Evolutionary conservation across 1,140 invertebrate genomes (phyloP).

Genomic region (Manduca sexta): DNA sequence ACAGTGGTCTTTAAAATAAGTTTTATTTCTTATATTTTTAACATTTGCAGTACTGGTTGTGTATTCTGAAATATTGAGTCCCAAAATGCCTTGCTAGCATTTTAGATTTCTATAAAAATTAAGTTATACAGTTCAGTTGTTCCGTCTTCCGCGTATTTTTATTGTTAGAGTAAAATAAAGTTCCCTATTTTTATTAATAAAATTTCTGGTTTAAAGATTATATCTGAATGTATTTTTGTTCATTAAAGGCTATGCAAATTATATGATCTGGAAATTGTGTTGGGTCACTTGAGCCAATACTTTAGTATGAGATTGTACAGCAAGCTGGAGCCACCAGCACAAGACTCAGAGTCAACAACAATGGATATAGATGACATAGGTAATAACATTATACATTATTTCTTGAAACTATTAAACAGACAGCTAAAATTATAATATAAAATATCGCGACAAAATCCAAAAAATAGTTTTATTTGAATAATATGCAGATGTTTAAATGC

Average conservation of each 20-base stretch:
- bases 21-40: too few species aligned
- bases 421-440: neutral
- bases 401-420: neutral
- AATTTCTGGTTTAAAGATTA: neutral
- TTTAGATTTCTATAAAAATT: too few species aligned
- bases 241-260: conserved; percentile 42
- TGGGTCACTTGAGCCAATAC: conserved; percentile 49
- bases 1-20: too few species aligned
- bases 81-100: too few species aligned
- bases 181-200: too few species aligned
- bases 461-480: too few species aligned
- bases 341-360: conserved; percentile 56
- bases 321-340: conserved; percentile 41
- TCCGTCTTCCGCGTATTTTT: too few species aligned
- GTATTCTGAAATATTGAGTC: too few species aligned
- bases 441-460: too few species aligned
- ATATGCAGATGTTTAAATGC: neutral
- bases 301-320: conserved; percentile 47
- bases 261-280: conserved; percentile 46
- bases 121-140: too few species aligned
- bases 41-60: too few species aligned
- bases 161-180: too few species aligned
- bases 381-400: conserved; percentile 4
- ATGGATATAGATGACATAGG: conserved; percentile 60
- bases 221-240: neutral